Base-by-base conservation (phyloP, 2,888 invertebrate genomes). In the Abrostola tripartita region DNA sequence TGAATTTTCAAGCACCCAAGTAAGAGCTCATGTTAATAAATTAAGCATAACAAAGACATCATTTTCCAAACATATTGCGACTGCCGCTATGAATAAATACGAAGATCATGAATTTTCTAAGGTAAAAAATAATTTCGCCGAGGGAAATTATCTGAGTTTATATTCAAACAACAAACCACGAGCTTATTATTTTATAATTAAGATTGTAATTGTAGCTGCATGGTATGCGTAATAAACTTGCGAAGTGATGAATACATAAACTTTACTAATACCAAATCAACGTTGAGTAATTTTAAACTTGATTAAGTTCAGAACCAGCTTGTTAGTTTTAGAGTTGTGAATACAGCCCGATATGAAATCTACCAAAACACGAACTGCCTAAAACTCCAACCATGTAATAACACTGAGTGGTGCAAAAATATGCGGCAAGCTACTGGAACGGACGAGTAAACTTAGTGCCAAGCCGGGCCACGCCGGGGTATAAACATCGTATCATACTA, bases 51-150 rank as follows among this genome's bases (percentile, higher is more conserved):
- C 81, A 81, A 81, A 78, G 79, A 78, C 72, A 79, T 75, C 74
- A 81, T 82, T 80, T 80, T 69, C 72, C 71, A 62, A 71, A 76
- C 77, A 74, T 80, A 81, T 72, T 80, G 79, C 75, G 79, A 79
- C 58, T 65, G 60, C 68, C 73, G 65, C 78, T 64, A 82, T 85
- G 83, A 85, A 85, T 85, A 85, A 85, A 83, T 83, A 85, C 83
- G 77, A 79, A 80, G 74, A 74, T 84, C 84, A 81, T 83, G 82
- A 81, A 75, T 81, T 81, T 80, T 81, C 75, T 61, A 74, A 71
- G 61, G 61, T 65, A 79, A 84, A 79, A 75, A 72, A 79, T 75
- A 70, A 78, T 78, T 81, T 74, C 64, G 71, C 74, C 68, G 72
- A 62, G 62, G 68, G 74, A 70, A 74, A 73, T 65, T 63, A 61